Base-by-base conservation (phyloP, 2,797 vertebrate species). In the Acipenser transmontanus region DNA sequence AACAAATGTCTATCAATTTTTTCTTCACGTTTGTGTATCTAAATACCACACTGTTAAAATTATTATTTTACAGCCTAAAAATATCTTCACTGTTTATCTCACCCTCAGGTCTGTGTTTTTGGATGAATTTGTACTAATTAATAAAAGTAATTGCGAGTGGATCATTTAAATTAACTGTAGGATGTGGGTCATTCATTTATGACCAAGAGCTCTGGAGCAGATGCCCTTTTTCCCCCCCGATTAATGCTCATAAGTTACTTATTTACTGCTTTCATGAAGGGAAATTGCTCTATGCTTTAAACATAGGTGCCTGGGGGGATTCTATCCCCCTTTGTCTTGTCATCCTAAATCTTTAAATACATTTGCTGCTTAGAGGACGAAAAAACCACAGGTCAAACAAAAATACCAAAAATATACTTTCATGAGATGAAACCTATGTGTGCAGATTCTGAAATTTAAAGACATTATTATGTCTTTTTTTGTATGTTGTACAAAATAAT, bases 241-340 rank as follows among this genome's bases (percentile, higher is more conserved):
- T 91, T 90, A 91, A 87, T 88, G 82, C 87, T 89, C 86, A 86
- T 88, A 88, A 90, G 88, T 91, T 84, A 91, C 88, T 90, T 90
- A 89, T 92, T 91, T 92, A 87, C 84, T 77, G 81, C 82, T 83
- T 83, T 85, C 86, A 90, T 85, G 85, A 85, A 86, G 86, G 87
- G 86, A 91, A 90, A 90, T 85, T 84, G 86, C 87, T 87, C 87
- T 82, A 87, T 3, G 34, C 87, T 91, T 88, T 85, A 87, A 89
- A 86, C 85, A 80, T 82, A 82, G 78, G 75, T 49, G 84, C 88
- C 73, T 57, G 72, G 77, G 90, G 84, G 82, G 34, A 72, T 81
- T 81, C 83, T 77, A 77, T 69, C 62, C 78, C 82, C 88, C 89
- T 91, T 90, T 90, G 87, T 89, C 88, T 88, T 89, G 87, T 89